phyloP scores from a whole-genome alignment of 2,797 vertebrate species.

The Masticophis lateralis region DNA sequence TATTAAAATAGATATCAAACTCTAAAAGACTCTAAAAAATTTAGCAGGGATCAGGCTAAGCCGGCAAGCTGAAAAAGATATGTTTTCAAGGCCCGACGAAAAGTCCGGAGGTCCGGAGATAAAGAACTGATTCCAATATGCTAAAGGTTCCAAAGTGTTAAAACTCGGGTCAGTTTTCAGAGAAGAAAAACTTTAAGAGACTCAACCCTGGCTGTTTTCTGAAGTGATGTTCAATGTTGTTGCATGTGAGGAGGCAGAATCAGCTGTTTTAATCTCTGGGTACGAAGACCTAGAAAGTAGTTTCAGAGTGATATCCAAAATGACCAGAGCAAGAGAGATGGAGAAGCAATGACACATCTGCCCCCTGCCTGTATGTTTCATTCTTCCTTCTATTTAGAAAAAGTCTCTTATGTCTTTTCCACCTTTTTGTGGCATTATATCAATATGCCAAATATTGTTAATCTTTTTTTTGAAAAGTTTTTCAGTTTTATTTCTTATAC shows the following conservation, averaged over 20 bases:
- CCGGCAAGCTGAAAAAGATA: too few species aligned
- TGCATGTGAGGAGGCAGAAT: not conserved
- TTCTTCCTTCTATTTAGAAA: not conserved
- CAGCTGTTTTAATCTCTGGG: not conserved
- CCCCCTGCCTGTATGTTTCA: not conserved
- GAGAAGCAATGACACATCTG: too few species aligned
- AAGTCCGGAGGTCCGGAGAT: not conserved
- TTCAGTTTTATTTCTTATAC: too few species aligned
- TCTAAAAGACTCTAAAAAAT: too few species aligned
- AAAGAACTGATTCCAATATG: not conserved
- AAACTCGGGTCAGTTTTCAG: not conserved
- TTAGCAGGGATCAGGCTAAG: too few species aligned
- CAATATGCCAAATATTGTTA: not conserved
- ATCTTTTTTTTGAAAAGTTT: too few species aligned
- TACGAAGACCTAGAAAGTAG: not conserved
- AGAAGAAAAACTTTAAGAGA: not conserved
- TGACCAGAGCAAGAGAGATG: not conserved
- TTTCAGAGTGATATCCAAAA: not conserved
- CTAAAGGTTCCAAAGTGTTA: not conserved
- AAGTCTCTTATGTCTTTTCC: not conserved
- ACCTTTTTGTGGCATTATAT: not conserved
- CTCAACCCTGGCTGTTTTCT: not conserved
- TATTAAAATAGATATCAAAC: too few species aligned
- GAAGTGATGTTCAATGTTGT: not conserved
- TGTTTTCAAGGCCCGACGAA: too few species aligned